phyloP scores from a whole-genome alignment of 2,797 vertebrate genomes.

The Chloroceryle inda region DNA sequence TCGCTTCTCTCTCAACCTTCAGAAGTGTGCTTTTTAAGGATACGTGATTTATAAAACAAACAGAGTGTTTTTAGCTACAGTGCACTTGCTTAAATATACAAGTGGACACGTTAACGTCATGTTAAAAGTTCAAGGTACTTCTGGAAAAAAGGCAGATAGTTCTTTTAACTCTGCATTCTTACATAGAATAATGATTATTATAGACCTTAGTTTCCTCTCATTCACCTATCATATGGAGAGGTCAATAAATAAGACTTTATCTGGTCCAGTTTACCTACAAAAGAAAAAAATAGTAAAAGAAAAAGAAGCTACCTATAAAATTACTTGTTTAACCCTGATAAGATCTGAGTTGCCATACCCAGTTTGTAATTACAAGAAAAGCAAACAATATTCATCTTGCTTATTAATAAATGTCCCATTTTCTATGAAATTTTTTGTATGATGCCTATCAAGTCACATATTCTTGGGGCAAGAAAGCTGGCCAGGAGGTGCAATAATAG shows the following conservation, averaged over 20 bases:
- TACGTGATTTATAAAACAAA: conserved; percentile 68
- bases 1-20: conserved; percentile 37
- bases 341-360: conserved; percentile 68
- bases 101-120: conserved; percentile 69
- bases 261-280: conserved; percentile 74
- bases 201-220: conserved; percentile 63
- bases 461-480: conserved; percentile 54
- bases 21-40: conserved; percentile 81
- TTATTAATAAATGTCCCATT: conserved; percentile 60
- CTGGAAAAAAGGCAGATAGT: conserved; percentile 78
- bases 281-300: conserved; percentile 54
- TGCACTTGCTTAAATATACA: conserved; percentile 71
- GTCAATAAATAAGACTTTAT: conserved; percentile 73
- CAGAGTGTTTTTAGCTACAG: conserved; percentile 64
- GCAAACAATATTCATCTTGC: conserved; percentile 69
- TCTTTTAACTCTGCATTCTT: conserved; percentile 67
- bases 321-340: conserved; percentile 68
- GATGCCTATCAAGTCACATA: conserved; percentile 51
- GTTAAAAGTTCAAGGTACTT: conserved; percentile 79
- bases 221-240: conserved; percentile 52
- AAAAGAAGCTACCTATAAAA: conserved; percentile 66
- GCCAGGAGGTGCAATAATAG: conserved; percentile 27
- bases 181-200: conserved; percentile 59
- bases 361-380: conserved; percentile 74
- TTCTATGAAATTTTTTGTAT: not conserved